phyloP scores from a whole-genome alignment of 2,888 invertebrate species.

The Unio delphinus region DNA sequence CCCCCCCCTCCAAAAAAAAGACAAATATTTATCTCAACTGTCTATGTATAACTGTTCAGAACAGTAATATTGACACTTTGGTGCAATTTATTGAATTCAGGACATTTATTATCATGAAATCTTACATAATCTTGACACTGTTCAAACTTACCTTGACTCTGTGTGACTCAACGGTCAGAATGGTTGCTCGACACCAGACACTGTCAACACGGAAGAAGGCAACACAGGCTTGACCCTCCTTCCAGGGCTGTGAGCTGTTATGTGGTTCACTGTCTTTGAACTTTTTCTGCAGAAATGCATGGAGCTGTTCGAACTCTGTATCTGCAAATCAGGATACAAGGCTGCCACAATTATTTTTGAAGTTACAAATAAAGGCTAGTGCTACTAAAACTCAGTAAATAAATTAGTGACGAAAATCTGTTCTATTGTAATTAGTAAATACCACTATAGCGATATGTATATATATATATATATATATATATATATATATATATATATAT shows the following conservation, averaged over 20 bases:
- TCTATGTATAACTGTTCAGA: too few relatives aligned
- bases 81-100: background rate
- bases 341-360: too few relatives aligned
- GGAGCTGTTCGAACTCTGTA: conserved; percentile 33
- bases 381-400: too few relatives aligned
- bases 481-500: too few relatives aligned
- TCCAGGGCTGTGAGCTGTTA: conserved; percentile 33
- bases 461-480: too few relatives aligned
- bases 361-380: background rate
- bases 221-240: conserved; percentile 74
- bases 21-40: too few relatives aligned
- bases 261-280: conserved; percentile 41
- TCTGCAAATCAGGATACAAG: conserved; percentile 18
- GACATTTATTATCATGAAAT: background rate
- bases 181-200: conserved; percentile 79
- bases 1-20: too few relatives aligned
- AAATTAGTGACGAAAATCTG: too few relatives aligned
- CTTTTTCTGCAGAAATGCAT: conserved; percentile 34
- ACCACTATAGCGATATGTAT: too few relatives aligned
- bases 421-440: too few relatives aligned
- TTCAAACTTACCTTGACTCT: conserved; percentile 40
- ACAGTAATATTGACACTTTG: too few relatives aligned
- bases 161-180: conserved; percentile 54
- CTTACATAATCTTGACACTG: background rate
- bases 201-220: conserved; percentile 74